A percentile compares a stretch with the other conserved stretches of the same genome.
These are phyloP conservation scores for Scaptodrosophila latifasciaeformis DNA, from an alignment of 2,888 invertebrate genomes.

Conservation along the genomic window DNA sequence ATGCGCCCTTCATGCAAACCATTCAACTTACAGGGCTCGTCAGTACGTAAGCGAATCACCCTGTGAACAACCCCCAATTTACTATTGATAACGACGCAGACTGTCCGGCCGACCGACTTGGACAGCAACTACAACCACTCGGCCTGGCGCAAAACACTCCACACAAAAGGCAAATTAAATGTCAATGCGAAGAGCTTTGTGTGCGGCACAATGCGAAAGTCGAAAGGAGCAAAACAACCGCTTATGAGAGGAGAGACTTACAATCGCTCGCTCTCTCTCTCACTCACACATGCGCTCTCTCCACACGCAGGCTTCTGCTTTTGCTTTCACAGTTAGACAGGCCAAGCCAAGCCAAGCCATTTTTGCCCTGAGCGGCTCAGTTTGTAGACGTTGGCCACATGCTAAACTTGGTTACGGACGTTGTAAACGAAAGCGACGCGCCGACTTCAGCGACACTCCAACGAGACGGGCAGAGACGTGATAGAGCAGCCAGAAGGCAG, in stretches of 20 bases:
- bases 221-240: background rate
- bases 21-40: background rate
- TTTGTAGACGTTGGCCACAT: slow-evolving; percentile 29
- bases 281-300: slow-evolving; percentile 4
- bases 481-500: background rate
- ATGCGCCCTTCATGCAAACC: background rate
- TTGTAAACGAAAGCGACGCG: background rate
- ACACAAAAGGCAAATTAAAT: slow-evolving; percentile 30
- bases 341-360: too few relatives aligned
- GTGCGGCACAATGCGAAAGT: slow-evolving; percentile 4
- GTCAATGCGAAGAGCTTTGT: slow-evolving; percentile 46
- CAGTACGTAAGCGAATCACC: background rate
- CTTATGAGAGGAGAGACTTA: background rate
- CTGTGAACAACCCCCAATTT: slow-evolving; percentile 29
- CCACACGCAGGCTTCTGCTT: slow-evolving; percentile 4
- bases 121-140: slow-evolving; percentile 9
- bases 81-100: slow-evolving; percentile 26
- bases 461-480: background rate
- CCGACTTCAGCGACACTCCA: background rate
- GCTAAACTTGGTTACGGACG: background rate
- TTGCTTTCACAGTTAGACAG: slow-evolving; percentile 14
- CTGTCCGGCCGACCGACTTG: background rate
- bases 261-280: slow-evolving; percentile 3
- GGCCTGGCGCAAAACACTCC: slow-evolving; percentile 9
- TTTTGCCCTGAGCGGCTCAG: slow-evolving; percentile 20